phyloP scores from a whole-genome alignment of 2,797 vertebrate genomes.

The Dicrostonyx torquatus region DNA sequence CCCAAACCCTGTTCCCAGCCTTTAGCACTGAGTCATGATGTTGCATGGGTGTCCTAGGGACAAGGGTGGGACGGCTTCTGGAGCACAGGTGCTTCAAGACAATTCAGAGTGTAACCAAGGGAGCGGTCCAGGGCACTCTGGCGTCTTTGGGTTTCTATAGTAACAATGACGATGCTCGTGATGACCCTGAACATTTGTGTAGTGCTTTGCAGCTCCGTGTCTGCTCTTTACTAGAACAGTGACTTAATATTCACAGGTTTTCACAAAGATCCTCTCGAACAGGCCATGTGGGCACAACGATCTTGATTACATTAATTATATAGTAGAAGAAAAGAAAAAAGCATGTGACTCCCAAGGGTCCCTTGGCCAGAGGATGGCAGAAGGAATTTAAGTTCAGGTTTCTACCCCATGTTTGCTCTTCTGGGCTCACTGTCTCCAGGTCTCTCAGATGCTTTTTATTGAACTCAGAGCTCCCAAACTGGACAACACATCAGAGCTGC shows the following conservation, averaged over 20 bases:
- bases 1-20: not conserved
- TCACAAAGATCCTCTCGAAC: not conserved
- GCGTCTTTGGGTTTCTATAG: not conserved
- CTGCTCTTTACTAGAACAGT: not conserved
- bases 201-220: not conserved
- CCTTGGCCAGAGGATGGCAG: not conserved
- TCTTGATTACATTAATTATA: not conserved
- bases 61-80: not conserved
- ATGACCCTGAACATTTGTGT: not conserved
- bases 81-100: not conserved
- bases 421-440: not conserved
- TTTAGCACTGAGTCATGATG: not conserved
- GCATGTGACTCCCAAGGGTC: not conserved
- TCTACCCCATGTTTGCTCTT: not conserved
- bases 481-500: not conserved
- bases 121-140: not conserved
- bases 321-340: not conserved
- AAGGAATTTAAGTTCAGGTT: not conserved
- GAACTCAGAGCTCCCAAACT: not conserved
- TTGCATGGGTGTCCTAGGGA: not conserved
- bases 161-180: not conserved
- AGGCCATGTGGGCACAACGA: not conserved
- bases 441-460: not conserved
- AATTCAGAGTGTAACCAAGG: not conserved
- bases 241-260: slow-evolving; percentile 5